Evolutionary conservation across 2,888 invertebrate genomes (phyloP), one percentile per base, ranked within the genome.

Genomic region (Masnerella sp.): DNA sequence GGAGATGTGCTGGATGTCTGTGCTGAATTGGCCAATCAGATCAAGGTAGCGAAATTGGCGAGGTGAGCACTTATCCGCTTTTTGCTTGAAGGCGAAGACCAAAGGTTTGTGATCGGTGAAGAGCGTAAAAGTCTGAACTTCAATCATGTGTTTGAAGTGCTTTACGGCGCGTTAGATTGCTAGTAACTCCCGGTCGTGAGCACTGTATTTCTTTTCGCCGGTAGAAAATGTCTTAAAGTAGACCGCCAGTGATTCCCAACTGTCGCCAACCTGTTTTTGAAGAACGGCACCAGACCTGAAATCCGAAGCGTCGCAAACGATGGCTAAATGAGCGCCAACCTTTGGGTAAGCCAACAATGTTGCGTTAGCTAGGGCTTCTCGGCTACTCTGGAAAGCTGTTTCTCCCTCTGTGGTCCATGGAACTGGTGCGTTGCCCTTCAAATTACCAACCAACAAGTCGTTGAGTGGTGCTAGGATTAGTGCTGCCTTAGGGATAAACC

Each of bases 401-500:
- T n/a, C n/a, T n/a, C n/a, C n/a, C n/a, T n/a, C n/a, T n/a, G n/a
- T n/a, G n/a, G n/a, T n/a, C n/a, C n/a, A n/a, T n/a, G n/a, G n/a
- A n/a, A n/a, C n/a, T n/a, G n/a, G n/a, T n/a, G n/a, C 4, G 36
- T 12, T 14, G n/a, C 36, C 12, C 12, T 12, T 7, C 2, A 7
- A 4, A 14, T 12, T 2, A 14, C 5, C 2, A 12, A n/a, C 36
- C 14, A 36, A 4, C 7, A 7, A 17, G 4, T 8, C 79, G 47
- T 84, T 78, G 0, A 88, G 75, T 2, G 84, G 84, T 0, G 83
- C 82, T 75, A 85, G 86, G 1, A 74, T 49, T 9, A 77, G 8
- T 1, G 87, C 85, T 1, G 86, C 83, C 2, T 82, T 52, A 2
- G 83, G 83, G 0, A 88, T 73, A 69, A 81, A 87, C 2, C 82